Base-by-base conservation (phyloP, 2,797 vertebrate genomes). In the Sciurus carolinensis region DNA sequence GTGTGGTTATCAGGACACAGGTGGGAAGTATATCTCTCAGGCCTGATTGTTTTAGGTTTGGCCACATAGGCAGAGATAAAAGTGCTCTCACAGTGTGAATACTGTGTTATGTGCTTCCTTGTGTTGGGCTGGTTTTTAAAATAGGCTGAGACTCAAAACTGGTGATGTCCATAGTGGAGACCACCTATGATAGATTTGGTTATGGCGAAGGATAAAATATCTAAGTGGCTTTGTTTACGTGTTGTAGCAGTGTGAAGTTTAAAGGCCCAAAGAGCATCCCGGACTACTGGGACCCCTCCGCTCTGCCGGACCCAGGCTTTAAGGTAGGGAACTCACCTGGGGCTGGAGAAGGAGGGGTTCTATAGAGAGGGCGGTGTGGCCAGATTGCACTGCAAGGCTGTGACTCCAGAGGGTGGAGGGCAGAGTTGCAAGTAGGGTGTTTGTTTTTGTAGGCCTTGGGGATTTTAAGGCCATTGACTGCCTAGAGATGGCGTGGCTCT, bases 211-310 rank as follows among this genome's bases (percentile, higher is more conserved):
- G 73, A 54, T 62, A 64, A 71, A 69, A 42, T 82, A 42, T 75
- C 67, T 91, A 7, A 95, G 24, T 87, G 71, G 39, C 91, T 97
- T 77, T 96, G 64, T 93, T 97, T 95, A 47, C 30, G 47, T 92
- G 95, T 80, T 95, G 28, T 95, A 99, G 98, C 72, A 96, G 85
- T 5, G 59, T 95, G 84, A 98, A 98, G 44, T 54, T 84, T 77
- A 92, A 44, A 22, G 89, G 92, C 33, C 82, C 98, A 94, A 98
- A 95, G 82, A 96, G 26, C 47, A 97, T 99, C 95, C 99, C 99
- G 81, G 4, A 98, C 39, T 88, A 99, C 93, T 99, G 99, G 99
- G 99, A 99, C 98, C 98, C 98, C 95, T 98, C 83, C 18, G 98
- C 99, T 22, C 67, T 99, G 20, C 99, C 99, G 0, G 99, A 99